These are phyloP conservation scores for Pyrocoelia pectoralis DNA, from an alignment of 2,888 invertebrate species.

Conservation along the genomic window DNA sequence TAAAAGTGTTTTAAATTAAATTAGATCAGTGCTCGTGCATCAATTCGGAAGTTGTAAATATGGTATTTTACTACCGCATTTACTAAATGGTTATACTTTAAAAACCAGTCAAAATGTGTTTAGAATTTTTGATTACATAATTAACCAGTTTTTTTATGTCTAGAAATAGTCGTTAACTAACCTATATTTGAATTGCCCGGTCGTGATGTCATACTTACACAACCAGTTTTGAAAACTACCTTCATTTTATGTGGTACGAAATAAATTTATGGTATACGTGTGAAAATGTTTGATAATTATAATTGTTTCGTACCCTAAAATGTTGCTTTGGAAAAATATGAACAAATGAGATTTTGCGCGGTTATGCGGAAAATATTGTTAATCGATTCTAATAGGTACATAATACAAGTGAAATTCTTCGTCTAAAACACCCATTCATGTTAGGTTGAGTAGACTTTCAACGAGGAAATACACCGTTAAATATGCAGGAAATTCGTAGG, in stretches of 20 bases:
- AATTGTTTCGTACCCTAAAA: too few species aligned
- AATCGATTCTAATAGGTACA: too few species aligned
- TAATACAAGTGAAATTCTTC: too few species aligned
- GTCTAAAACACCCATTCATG: too few species aligned
- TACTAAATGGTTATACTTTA: background rate
- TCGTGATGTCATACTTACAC: slow-evolving; percentile 20
- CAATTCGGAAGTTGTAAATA: slow-evolving; percentile 7
- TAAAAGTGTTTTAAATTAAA: slow-evolving; percentile 18
- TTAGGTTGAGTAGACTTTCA: too few species aligned
- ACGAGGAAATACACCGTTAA: too few species aligned
- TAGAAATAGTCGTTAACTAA: slow-evolving; percentile 22
- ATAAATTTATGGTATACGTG: background rate
- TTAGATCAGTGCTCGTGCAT: background rate
- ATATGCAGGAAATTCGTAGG: too few species aligned
- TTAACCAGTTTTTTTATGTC: slow-evolving; percentile 21
- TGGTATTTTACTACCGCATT: background rate
- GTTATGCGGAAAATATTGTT: too few species aligned
- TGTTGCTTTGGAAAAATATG: too few species aligned
- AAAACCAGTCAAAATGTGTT: background rate
- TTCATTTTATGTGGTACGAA: slow-evolving; percentile 5
- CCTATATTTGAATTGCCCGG: slow-evolving; percentile 17
- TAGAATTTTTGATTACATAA: slow-evolving; percentile 18
- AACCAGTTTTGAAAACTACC: slow-evolving; percentile 20
- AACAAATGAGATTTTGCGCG: too few species aligned
- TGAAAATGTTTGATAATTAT: too few species aligned